These are phyloP conservation scores for Todiramphus saurophagus DNA, from an alignment of 2,113 vertebrate species.

Conservation along the genomic window DNA sequence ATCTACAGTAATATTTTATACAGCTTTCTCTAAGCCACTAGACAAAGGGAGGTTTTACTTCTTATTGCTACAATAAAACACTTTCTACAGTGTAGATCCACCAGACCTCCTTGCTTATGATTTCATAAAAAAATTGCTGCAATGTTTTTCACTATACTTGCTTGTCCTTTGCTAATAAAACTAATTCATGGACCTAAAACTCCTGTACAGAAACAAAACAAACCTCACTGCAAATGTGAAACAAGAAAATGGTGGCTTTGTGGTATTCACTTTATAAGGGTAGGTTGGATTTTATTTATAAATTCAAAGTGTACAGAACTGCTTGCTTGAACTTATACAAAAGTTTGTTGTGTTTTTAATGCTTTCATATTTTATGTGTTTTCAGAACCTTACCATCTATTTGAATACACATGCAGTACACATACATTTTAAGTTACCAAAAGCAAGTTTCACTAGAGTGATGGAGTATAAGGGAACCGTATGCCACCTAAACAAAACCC, in stretches of 20 bases:
- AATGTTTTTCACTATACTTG: not conserved
- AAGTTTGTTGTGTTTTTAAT: not conserved
- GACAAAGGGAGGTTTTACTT: not conserved
- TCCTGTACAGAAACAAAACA: not conserved
- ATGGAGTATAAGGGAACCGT: not conserved
- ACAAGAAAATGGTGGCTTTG: not conserved
- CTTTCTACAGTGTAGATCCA: not conserved
- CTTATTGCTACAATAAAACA: not conserved
- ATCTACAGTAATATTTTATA: not conserved
- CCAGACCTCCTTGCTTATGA: not conserved
- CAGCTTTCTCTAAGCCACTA: not conserved
- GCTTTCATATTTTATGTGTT: not conserved
- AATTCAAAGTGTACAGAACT: not conserved
- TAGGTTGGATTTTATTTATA: not conserved
- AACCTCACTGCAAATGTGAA: not conserved
- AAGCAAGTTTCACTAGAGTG: not conserved
- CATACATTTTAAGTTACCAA: not conserved
- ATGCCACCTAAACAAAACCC: fast-evolving
- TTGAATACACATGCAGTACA: not conserved
- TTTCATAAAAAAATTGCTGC: not conserved
- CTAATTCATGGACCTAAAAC: not conserved
- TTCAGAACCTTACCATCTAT: not conserved
- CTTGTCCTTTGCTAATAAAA: not conserved
- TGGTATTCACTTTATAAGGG: not conserved
- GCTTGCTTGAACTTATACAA: not conserved